A percentile compares a stretch with the other conserved stretches of the same genome.
Evolutionary conservation across 2,888 invertebrate species (phyloP).

Genomic region (Brachynemurus nebulosus): DNA sequence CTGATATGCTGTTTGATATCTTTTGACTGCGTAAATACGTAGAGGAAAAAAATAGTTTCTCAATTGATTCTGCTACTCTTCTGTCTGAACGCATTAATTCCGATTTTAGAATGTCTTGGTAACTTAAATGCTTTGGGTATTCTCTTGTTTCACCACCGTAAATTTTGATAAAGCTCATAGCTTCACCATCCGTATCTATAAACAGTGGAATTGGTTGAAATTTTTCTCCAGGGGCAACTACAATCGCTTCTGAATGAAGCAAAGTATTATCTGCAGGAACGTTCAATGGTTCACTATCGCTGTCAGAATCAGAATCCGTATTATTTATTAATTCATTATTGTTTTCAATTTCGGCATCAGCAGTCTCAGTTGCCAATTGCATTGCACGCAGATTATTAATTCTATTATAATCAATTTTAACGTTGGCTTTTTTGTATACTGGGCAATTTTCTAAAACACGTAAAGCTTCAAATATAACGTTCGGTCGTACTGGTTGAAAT

Average conservation of each 20-base stretch:
- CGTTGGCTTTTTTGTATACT: not conserved
- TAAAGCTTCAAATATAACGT: not conserved
- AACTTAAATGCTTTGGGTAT: not conserved
- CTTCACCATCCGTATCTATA: not conserved
- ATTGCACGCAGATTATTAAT: too few species aligned
- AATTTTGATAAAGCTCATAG: constrained; percentile 1
- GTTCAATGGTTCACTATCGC: not conserved
- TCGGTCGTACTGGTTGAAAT: not conserved
- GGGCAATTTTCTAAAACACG: not conserved
- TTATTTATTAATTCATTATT: too few species aligned
- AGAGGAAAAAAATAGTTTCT: not conserved
- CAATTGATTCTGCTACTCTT: not conserved
- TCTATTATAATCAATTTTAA: not conserved
- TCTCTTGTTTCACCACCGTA: not conserved
- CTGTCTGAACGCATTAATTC: not conserved
- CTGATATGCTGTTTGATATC: not conserved
- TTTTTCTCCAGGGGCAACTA: not conserved
- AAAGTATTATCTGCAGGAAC: not conserved
- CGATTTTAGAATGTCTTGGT: not conserved
- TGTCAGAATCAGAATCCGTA: not conserved
- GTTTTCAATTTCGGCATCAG: not conserved
- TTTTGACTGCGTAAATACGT: not conserved
- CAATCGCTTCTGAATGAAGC: not conserved
- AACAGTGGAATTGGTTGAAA: not conserved
- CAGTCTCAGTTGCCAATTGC: too few species aligned